A percentile compares a stretch with the other conserved stretches of the same genome.
These are phyloP conservation scores for Dynastes tityus DNA, from an alignment of 2,888 invertebrate species.

Conservation along the genomic window DNA sequence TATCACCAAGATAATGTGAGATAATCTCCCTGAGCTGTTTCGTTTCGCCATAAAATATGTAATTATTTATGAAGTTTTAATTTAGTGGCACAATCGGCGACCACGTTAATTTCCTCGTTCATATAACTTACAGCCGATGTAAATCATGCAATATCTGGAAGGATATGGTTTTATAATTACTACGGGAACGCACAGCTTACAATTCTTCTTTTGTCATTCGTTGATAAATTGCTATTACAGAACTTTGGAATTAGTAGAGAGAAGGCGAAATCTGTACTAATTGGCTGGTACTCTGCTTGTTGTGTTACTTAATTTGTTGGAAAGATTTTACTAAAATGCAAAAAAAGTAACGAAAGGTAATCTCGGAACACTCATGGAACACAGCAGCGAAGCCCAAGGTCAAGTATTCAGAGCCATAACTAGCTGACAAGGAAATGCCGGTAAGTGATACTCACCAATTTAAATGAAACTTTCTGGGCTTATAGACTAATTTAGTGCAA, in stretches of 20 bases:
- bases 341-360: too few relatives aligned
- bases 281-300: too few relatives aligned
- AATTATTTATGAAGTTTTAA: constrained; percentile 43
- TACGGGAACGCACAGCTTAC: neutral
- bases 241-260: neutral
- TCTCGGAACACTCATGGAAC: too few relatives aligned
- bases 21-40: constrained; percentile 19
- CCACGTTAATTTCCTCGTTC: constrained; percentile 35
- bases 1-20: constrained; percentile 15
- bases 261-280: neutral
- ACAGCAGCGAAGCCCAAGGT: too few relatives aligned
- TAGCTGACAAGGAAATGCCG: too few relatives aligned
- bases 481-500: too few relatives aligned
- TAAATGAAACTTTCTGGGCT: too few relatives aligned
- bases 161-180: constrained; percentile 40
- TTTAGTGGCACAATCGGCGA: constrained; percentile 16
- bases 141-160: constrained; percentile 12
- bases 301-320: too few relatives aligned
- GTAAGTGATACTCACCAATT: too few relatives aligned
- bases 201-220: constrained; percentile 1
- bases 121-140: constrained; percentile 26
- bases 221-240: constrained; percentile 13
- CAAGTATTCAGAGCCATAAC: too few relatives aligned
- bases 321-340: too few relatives aligned
- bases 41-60: constrained; percentile 37